Conservation (phyloP, 2,797 vertebrate species). For the Neosilurus hyrtlii region DNA sequence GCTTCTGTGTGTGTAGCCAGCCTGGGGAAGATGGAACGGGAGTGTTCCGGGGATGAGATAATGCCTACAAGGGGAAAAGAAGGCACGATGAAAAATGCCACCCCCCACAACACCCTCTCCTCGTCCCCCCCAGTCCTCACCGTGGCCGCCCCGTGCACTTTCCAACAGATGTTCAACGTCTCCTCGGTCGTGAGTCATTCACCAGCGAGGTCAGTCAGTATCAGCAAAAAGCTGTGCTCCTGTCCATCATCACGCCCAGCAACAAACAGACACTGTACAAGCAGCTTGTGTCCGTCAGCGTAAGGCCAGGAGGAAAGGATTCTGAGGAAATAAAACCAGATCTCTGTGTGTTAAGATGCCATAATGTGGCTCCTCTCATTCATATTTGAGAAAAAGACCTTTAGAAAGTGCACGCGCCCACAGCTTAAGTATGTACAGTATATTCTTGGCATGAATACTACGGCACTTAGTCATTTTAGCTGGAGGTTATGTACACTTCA, state of each 20-base stretch:
- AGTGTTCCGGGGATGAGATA: slow-evolving; percentile 66
- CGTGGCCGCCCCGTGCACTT: slow-evolving; percentile 40
- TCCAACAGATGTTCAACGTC: slow-evolving; percentile 74
- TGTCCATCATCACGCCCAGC: slow-evolving; percentile 28
- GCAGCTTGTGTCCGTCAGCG: slow-evolving; percentile 4
- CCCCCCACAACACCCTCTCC: slow-evolving; percentile 39
- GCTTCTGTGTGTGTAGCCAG: slow-evolving; percentile 68
- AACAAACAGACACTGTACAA: slow-evolving; percentile 8
- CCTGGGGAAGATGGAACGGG: slow-evolving; percentile 62
- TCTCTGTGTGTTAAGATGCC: background rate
- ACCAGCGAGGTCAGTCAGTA: slow-evolving; percentile 39
- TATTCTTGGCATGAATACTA: slow-evolving; percentile 8
- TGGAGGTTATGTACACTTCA: background rate
- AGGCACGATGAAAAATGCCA: slow-evolving; percentile 53
- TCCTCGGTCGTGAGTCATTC: slow-evolving; percentile 56
- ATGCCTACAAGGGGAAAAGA: slow-evolving; percentile 65
- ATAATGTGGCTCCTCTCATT: background rate
- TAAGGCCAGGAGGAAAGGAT: background rate
- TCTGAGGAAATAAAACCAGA: background rate
- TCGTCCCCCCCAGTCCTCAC: slow-evolving; percentile 1
- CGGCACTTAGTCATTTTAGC: background rate
- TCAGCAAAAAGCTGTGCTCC: slow-evolving; percentile 51
- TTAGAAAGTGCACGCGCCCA: background rate
- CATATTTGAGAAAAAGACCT: background rate
- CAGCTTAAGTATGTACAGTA: background rate